Base-by-base conservation (phyloP, 2,888 invertebrate genomes). In the Noctua fimbriata region DNA sequence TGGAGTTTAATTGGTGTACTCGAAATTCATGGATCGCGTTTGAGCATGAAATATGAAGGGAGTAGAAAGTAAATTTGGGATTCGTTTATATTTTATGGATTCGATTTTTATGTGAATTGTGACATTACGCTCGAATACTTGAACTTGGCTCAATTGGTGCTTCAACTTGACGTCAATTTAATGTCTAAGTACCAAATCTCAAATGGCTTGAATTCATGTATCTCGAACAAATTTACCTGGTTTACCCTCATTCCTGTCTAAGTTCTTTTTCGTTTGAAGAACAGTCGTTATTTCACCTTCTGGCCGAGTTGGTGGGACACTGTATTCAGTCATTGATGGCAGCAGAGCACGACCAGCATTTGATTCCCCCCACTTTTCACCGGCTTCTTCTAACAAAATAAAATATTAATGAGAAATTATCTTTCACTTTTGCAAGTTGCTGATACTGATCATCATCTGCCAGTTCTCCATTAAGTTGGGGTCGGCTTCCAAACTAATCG, bases 281-380 rank as follows among this genome's bases (percentile, higher is more conserved):
- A 69, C 32, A 10, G 90, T 90, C 21, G 88, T 85, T n/a, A 79
- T 79, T 74, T 87, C 88, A 55, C 49, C 67, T 32, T 74, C 79
- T 24, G 78, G 32, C 41, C 18, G 66, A 47, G 76, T 82, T 12
- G 89, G 76, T 65, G 74, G 36, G 3, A 75, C 69, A 44, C 18
- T 72, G 12, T 84, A 72, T 52, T 87, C 83, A 69, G 36, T 41
- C 1, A 79, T 10, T 21, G 93, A 88, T 12, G 92, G 89, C 44
- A 92, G 93, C 28, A 93, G 72, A 2, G 93, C 94, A n/a, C 93
- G 93, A 82, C 94, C 93, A 4, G 91, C 88, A 73, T 93, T 94
- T 0, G 92, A 89, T 55, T 95, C 95, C 3, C 90, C 92, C 94
- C 94, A 95, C 36, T 91, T 94, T 32, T 93, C 94, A 55, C 93